Evolutionary conservation across 2,113 vertebrate genomes (phyloP), one percentile per base, ranked within the genome.

Genomic region (Apodemus speciosus): DNA sequence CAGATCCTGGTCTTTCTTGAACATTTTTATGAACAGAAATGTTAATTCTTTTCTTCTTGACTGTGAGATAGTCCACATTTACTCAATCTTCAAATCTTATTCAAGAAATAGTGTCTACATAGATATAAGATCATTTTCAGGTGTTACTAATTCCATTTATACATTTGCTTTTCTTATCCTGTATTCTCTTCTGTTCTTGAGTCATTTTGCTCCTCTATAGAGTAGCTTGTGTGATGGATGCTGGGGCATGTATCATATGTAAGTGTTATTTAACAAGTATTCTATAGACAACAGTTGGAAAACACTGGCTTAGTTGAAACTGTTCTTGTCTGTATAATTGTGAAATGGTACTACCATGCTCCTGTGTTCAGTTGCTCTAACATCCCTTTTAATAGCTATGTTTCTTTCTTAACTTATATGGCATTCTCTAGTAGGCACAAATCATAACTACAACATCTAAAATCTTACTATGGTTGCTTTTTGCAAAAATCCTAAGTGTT

Each of bases 141-240:
- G 43, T 93, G n/a, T 27, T 64, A 66, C 76, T 88, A 80, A 81
- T 90, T 40, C 18, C 68, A 16, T 62, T 71, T 88, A 49, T 91
- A 86, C 35, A 71, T 92, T 68, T 86, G 71, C 7, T 85, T 96
- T 95, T 89, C 81, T 95, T 93, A 80, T 18, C 83, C 92, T 53
- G 16, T 38, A 71, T 21, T 23, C 40, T 92, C 43, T 9, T 90
- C 69, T 79, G 30, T 89, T n/a, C 62, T 16, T 3, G 83, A 32
- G 72, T 56, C 18, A n/a, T 92, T 94, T 90, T 90, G 27, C 6
- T 92, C 15, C 30, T 73, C 35, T 86, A 3, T 81, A 38, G 30
- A 49, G 46, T 75, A 72, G 27, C 38, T 81, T 73, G 43, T 15
- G n/a, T 43, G 13, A 69, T 20, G 30, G 30, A 56, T 56, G 30